phyloP scores from a whole-genome alignment of 2,797 vertebrate species.

The Oryzias sinensis region DNA sequence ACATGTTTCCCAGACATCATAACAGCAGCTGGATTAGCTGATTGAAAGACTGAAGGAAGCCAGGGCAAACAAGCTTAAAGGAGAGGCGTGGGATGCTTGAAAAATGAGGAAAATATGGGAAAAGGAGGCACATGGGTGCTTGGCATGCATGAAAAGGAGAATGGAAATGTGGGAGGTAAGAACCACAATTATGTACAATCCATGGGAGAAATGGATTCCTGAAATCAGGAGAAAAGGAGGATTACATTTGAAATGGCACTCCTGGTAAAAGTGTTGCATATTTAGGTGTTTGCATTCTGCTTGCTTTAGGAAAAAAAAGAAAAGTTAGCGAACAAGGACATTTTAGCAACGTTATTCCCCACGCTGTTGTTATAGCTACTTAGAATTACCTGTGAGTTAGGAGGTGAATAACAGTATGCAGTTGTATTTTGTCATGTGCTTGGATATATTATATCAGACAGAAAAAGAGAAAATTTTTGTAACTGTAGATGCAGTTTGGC shows the following conservation, averaged over 20 bases:
- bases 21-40: constrained; percentile 11
- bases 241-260: constrained; percentile 29
- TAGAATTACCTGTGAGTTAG: constrained; percentile 1
- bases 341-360: too few relatives aligned
- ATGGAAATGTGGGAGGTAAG: constrained; percentile 19
- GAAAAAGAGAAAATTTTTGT: too few relatives aligned
- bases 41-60: constrained; percentile 3
- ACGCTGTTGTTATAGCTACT: not conserved
- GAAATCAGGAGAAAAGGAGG: constrained; percentile 44
- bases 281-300: constrained; percentile 12
- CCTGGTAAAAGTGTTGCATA: constrained; percentile 17
- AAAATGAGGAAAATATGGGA: constrained; percentile 24
- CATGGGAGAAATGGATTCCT: constrained; percentile 21
- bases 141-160: constrained; percentile 5
- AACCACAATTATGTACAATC: constrained; percentile 30
- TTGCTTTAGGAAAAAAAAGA: constrained; percentile 25
- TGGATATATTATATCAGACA: not conserved
- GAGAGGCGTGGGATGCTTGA: constrained; percentile 20
- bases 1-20: not conserved
- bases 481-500: constrained; percentile 6
- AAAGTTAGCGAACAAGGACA: too few relatives aligned
- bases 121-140: constrained; percentile 20
- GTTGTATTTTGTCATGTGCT: not conserved
- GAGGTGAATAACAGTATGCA: not conserved
- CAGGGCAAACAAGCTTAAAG: constrained; percentile 10